Conservation (phyloP, 2,797 vertebrate genomes). For the Chaetophractus vellerosus region DNA sequence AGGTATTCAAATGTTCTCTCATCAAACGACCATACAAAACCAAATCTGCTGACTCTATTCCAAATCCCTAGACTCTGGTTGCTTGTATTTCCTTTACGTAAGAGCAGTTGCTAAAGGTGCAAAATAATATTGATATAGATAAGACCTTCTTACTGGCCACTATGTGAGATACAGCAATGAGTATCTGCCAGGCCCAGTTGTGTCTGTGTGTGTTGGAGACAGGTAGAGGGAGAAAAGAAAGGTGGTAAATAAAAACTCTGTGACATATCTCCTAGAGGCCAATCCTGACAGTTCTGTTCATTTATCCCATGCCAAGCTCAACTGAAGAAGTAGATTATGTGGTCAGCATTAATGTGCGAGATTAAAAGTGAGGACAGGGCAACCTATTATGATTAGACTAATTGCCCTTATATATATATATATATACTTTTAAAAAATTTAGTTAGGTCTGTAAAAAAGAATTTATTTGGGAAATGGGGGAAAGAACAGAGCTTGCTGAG, state of each 20-base stretch:
- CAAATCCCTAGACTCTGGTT: neutral
- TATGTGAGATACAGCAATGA: neutral
- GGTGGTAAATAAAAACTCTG: neutral
- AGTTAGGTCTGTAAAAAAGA: too few relatives aligned
- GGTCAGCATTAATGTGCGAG: neutral
- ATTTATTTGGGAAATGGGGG: too few relatives aligned
- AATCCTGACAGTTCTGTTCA: neutral
- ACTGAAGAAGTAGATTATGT: neutral
- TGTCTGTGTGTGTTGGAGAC: neutral
- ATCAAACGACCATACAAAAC: constrained; percentile 56
- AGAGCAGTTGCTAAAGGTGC: neutral
- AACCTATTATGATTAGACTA: neutral
- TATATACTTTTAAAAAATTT: too few relatives aligned
- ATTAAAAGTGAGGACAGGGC: neutral
- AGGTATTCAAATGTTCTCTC: constrained; percentile 42
- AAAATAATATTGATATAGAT: neutral
- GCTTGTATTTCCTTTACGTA: constrained; percentile 56
- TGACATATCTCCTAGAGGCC: neutral
- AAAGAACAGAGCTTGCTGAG: too few relatives aligned
- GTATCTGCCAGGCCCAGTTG: neutral
- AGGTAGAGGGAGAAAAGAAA: neutral
- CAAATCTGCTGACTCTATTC: neutral
- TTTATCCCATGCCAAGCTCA: neutral
- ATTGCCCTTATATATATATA: neutral
- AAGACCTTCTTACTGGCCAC: neutral